A percentile compares a stretch with the other conserved stretches of the same genome.
These are phyloP conservation scores for Magallana nippona DNA, from an alignment of 2,888 invertebrate species.

Conservation along the genomic window DNA sequence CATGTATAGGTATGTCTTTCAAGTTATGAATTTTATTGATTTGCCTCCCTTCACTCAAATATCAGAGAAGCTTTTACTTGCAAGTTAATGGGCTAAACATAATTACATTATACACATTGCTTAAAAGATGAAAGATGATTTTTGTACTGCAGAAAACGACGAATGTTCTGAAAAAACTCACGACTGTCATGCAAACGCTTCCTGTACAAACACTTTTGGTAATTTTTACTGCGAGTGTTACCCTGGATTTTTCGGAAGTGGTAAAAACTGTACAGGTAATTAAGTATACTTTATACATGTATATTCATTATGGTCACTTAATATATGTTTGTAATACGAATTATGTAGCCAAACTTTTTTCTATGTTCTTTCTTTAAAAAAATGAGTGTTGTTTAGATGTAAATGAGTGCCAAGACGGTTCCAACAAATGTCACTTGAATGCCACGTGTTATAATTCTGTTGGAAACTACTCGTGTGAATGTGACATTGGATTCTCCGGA, in stretches of 20 bases:
- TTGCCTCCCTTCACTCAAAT: too few relatives aligned
- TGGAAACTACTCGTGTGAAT: constrained; percentile 17
- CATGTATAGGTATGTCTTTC: not conserved
- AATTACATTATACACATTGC: too few relatives aligned
- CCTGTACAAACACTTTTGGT: constrained; percentile 39
- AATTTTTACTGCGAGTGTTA: constrained; percentile 41
- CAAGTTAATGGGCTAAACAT: too few relatives aligned
- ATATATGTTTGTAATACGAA: too few relatives aligned
- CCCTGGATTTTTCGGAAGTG: constrained; percentile 37
- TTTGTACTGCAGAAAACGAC: constrained; percentile 10
- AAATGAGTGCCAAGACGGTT: not conserved
- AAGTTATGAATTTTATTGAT: too few relatives aligned
- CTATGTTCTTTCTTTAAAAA: too few relatives aligned
- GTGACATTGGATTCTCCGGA: constrained; percentile 28
- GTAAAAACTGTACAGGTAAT: constrained; percentile 23
- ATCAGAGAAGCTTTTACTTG: too few relatives aligned
- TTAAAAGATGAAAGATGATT: too few relatives aligned
- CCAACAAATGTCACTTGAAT: not conserved
- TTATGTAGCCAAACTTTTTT: too few relatives aligned
- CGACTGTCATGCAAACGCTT: constrained; percentile 37
- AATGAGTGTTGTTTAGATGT: not conserved
- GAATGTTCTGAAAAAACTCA: constrained; percentile 7
- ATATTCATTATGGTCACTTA: too few relatives aligned
- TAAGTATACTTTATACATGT: too few relatives aligned
- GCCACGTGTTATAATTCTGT: constrained; percentile 23